phyloP scores from a whole-genome alignment of 1,140 invertebrate species.

The Asbolus verrucosus region DNA sequence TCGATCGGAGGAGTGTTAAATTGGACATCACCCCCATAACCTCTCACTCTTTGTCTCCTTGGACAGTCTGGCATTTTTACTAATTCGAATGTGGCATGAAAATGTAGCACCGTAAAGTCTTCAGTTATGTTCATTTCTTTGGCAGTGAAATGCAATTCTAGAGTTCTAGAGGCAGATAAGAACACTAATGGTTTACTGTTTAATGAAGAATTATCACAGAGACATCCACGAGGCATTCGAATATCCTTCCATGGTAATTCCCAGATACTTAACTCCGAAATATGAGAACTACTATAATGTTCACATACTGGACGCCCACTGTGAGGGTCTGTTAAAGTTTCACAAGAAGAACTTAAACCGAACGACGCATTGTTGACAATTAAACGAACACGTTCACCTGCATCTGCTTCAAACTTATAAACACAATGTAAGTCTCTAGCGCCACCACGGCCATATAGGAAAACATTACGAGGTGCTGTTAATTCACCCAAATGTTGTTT shows the following conservation, averaged over 20 bases:
- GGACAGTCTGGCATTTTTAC: constrained; percentile 75
- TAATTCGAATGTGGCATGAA: constrained; percentile 76
- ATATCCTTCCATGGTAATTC: constrained; percentile 77
- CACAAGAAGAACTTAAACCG: constrained; percentile 74
- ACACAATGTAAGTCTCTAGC: constrained; percentile 78
- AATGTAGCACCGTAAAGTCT: constrained; percentile 77
- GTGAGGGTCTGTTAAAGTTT: constrained; percentile 77
- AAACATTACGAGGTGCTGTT: constrained; percentile 78
- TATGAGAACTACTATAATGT: constrained; percentile 68
- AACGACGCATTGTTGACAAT: constrained; percentile 80
- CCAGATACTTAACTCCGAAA: constrained; percentile 71
- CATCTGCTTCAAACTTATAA: constrained; percentile 78
- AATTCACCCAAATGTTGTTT: constrained; percentile 72
- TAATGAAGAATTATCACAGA: constrained; percentile 77
- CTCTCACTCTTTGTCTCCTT: constrained; percentile 72
- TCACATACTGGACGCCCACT: constrained; percentile 69
- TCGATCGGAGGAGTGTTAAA: constrained; percentile 72
- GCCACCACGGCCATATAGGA: constrained; percentile 82
- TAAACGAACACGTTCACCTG: constrained; percentile 74
- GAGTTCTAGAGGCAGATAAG: constrained; percentile 71
- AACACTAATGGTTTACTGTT: constrained; percentile 71
- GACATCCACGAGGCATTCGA: constrained; percentile 73
- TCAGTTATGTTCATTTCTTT: constrained; percentile 75
- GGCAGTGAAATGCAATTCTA: constrained; percentile 75
- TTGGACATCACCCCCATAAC: constrained; percentile 73